These are phyloP conservation scores for Caenorhabditis uteleia DNA, from an alignment of 2,888 invertebrate species.

Conservation along the genomic window DNA sequence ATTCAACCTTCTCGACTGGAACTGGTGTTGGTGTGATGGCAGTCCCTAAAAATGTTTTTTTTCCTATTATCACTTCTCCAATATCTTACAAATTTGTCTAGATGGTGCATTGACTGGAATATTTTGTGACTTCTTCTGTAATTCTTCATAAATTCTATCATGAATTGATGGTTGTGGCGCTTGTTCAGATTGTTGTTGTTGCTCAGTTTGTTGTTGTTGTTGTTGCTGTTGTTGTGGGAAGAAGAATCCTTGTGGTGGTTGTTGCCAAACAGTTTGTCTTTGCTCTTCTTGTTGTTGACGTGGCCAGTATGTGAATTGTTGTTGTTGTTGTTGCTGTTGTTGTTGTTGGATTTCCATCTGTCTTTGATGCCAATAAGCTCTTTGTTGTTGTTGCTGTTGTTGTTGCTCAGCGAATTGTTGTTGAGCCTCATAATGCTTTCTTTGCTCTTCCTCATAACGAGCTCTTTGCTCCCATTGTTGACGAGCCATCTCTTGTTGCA, in stretches of 20 bases:
- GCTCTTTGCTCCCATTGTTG: constrained; percentile 32
- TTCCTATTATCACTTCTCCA: too few relatives aligned
- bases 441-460: constrained; percentile 30
- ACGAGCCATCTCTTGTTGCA: constrained; percentile 31
- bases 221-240: constrained; percentile 17
- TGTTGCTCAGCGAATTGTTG: constrained; percentile 7
- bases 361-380: constrained; percentile 33
- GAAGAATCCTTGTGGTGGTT: constrained; percentile 38
- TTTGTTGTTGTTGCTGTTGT: constrained; percentile 24
- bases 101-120: constrained; percentile 48
- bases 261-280: constrained; percentile 37
- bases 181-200: constrained; percentile 28
- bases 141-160: constrained; percentile 48
- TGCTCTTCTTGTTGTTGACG: constrained; percentile 13
- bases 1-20: constrained; percentile 24
- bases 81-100: constrained; percentile 37
- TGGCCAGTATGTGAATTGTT: constrained; percentile 12
- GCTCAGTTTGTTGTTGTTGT: constrained; percentile 8
- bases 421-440: constrained; percentile 20
- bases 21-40: constrained; percentile 46
- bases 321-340: constrained; percentile 28
- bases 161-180: constrained; percentile 40
- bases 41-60: constrained; percentile 21
- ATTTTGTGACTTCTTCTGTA: constrained; percentile 45
- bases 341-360: constrained; percentile 25